Evolutionary conservation across 2,888 invertebrate genomes (phyloP).

Genomic region (Beris chalybata): DNA sequence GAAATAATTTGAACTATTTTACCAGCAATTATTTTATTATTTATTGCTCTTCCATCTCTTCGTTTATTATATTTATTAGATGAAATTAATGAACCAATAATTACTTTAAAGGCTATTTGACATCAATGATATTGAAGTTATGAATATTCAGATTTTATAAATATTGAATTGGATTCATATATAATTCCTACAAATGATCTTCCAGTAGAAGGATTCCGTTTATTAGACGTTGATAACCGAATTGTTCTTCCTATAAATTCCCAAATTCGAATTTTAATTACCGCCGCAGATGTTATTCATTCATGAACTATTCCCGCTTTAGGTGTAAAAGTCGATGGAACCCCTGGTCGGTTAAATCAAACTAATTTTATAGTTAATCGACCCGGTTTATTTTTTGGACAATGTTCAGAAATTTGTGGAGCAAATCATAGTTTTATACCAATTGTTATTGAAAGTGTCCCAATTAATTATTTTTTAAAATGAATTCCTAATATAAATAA

Average conservation of each 20-base stretch:
- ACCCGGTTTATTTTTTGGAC: conserved; percentile 69
- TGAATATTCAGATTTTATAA: too few relatives aligned
- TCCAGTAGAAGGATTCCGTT: too few relatives aligned
- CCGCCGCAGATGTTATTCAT: conserved; percentile 67
- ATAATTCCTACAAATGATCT: too few relatives aligned
- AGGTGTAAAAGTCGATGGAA: conserved; percentile 68
- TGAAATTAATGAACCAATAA: conserved; percentile 62
- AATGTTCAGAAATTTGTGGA: conserved; percentile 83
- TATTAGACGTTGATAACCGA: conserved; percentile 56
- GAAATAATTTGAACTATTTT: conserved; percentile 68
- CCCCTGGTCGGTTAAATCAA: conserved; percentile 69
- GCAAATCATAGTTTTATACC: conserved; percentile 81
- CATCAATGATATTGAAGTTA: conserved; percentile 71
- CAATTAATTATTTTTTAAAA: too few relatives aligned
- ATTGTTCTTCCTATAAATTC: conserved; percentile 61
- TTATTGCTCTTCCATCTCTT: conserved; percentile 65
- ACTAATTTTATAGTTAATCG: conserved; percentile 64
- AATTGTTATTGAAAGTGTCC: too few relatives aligned
- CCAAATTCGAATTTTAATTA: too few relatives aligned
- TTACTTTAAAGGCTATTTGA: conserved; percentile 65
- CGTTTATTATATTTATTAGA: conserved; percentile 64
- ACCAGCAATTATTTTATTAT: conserved; percentile 64
- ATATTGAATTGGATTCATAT: too few relatives aligned
- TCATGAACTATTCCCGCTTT: conserved; percentile 66
- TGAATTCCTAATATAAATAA: too few relatives aligned